phyloP scores from a whole-genome alignment of 2,113 vertebrate species.

The Cacatua alba region DNA sequence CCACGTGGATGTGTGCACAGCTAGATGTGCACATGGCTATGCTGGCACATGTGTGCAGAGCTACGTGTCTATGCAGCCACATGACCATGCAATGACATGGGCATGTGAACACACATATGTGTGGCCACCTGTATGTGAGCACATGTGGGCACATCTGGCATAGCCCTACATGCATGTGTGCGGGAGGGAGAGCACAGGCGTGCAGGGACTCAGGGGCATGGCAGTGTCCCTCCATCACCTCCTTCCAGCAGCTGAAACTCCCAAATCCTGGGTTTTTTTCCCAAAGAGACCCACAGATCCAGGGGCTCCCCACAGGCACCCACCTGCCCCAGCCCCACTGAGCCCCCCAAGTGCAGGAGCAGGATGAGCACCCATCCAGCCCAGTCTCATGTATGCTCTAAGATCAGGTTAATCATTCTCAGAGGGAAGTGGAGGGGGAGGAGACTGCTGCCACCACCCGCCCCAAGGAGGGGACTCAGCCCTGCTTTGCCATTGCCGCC shows the following conservation, averaged over 20 bases:
- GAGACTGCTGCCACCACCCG: neutral
- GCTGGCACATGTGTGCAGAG: neutral
- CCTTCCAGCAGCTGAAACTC: neutral
- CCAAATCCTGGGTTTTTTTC: neutral
- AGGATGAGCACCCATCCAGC: fast-evolving
- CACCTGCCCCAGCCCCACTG: neutral
- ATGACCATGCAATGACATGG: fast-evolving
- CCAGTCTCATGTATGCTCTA: neutral
- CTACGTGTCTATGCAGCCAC: neutral
- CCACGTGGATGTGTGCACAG: fast-evolving
- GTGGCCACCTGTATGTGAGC: neutral
- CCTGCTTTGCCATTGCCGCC: neutral
- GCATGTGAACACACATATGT: too few species aligned
- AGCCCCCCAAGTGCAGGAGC: neutral
- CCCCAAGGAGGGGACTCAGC: neutral
- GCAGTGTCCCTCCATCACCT: fast-evolving
- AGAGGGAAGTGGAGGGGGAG: neutral
- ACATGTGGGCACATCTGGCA: neutral
- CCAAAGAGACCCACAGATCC: neutral
- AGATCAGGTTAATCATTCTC: neutral
- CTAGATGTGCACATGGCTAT: neutral
- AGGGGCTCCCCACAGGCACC: neutral
- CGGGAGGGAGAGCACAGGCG: fast-evolving
- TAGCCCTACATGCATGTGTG: neutral
- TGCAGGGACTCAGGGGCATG: neutral